Conservation (phyloP, 2,888 invertebrate species). For the Spodoptera exigua region DNA sequence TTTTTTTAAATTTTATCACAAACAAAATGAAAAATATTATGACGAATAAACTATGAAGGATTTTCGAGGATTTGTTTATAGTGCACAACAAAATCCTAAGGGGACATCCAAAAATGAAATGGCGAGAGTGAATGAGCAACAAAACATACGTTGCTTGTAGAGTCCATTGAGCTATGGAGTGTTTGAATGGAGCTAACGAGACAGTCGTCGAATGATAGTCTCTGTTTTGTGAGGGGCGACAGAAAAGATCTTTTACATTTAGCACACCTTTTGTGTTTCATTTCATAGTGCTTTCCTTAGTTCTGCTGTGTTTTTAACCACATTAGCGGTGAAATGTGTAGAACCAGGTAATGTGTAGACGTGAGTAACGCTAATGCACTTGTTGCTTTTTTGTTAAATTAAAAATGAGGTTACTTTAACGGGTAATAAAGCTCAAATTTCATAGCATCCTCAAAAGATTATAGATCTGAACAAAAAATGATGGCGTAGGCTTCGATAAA, state of each 20-base stretch:
- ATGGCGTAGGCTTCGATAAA: no score
- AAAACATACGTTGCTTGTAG: conserved; percentile 67
- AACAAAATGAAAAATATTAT: no score
- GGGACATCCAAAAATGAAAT: conserved; percentile 57
- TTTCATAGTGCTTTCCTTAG: conserved; percentile 23
- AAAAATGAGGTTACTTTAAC: neutral
- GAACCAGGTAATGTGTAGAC: conserved; percentile 21
- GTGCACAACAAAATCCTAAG: conserved; percentile 20
- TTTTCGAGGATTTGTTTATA: conserved; percentile 10
- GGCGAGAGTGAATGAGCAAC: conserved; percentile 63
- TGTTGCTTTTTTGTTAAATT: neutral
- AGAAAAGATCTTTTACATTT: conserved; percentile 54
- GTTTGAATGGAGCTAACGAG: conserved; percentile 81
- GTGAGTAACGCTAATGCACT: conserved; percentile 18
- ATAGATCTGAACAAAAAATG: no score
- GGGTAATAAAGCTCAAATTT: neutral
- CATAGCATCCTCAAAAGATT: no score
- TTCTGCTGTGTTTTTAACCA: conserved; percentile 38
- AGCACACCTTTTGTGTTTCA: conserved; percentile 34
- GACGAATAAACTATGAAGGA: neutral
- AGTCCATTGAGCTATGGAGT: conserved; percentile 59
- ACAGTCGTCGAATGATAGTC: conserved; percentile 67
- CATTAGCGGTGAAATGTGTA: conserved; percentile 40
- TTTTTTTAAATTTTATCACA: neutral
- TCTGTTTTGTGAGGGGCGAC: conserved; percentile 66